Evolutionary conservation across 2,113 vertebrate genomes (phyloP).

Genomic region (Pygoscelis adeliae): DNA sequence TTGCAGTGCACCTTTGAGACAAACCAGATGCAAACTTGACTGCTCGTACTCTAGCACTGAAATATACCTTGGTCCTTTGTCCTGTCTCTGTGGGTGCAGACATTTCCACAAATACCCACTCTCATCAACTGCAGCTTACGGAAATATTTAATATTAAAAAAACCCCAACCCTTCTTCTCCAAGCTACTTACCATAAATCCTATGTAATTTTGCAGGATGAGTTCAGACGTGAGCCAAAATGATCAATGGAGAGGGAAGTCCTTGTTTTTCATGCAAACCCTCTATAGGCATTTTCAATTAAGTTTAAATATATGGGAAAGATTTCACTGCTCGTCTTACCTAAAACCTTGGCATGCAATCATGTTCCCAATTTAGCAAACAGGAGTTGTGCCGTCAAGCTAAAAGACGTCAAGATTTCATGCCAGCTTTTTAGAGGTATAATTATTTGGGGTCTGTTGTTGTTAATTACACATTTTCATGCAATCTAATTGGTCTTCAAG

Average conservation of each 20-base stretch:
- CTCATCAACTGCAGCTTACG: neutral
- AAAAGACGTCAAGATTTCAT: neutral
- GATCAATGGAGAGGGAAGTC: neutral
- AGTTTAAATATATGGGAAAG: neutral
- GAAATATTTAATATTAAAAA: neutral
- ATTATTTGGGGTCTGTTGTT: neutral
- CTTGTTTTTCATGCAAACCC: neutral
- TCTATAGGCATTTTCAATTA: neutral
- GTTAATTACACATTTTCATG: conserved; percentile 2
- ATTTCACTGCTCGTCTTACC: neutral
- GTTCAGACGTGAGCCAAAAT: neutral
- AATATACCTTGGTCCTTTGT: neutral
- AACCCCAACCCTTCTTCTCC: neutral
- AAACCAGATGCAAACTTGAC: neutral
- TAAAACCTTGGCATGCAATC: neutral
- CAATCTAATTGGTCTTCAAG: conserved; percentile 2
- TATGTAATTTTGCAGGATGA: neutral
- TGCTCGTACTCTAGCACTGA: neutral
- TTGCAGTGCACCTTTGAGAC: neutral
- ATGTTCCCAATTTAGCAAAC: neutral
- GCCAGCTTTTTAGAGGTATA: neutral
- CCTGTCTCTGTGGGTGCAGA: neutral
- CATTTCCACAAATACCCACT: neutral
- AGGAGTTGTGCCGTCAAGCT: neutral
- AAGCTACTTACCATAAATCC: neutral